These are phyloP conservation scores for Cryptocephalus moraei DNA, from an alignment of 2,888 invertebrate species.

Conservation along the genomic window DNA sequence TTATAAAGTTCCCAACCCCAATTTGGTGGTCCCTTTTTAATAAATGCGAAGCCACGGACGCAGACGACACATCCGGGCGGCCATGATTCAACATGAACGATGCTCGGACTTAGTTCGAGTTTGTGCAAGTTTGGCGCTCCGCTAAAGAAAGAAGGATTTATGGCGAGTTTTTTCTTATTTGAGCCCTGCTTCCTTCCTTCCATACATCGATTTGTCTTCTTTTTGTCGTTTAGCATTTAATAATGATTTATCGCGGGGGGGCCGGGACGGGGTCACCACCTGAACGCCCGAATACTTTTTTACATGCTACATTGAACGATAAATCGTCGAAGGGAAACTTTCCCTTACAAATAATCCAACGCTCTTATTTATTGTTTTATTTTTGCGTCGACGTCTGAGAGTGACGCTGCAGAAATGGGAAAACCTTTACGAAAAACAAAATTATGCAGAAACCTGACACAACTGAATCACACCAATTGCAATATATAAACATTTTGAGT, in stretches of 20 bases:
- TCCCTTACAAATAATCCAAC: too few species aligned
- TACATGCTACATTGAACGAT: conserved; percentile 10
- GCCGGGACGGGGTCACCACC: conserved; percentile 23
- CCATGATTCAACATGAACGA: conserved; percentile 40
- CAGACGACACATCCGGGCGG: conserved; percentile 33
- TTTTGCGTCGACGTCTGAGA: too few species aligned
- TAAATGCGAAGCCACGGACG: conserved; percentile 35
- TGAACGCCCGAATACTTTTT: conserved; percentile 16
- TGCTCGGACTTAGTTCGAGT: conserved; percentile 38
- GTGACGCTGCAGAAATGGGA: too few species aligned
- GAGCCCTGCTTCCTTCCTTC: conserved; percentile 32
- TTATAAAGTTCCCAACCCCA: neutral
- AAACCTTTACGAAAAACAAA: too few species aligned
- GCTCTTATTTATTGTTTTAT: too few species aligned
- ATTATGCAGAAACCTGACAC: too few species aligned
- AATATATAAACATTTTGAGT: too few species aligned
- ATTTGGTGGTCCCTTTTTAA: conserved; percentile 15
- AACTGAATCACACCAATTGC: too few species aligned
- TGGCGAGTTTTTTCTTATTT: conserved; percentile 32
- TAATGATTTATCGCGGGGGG: conserved; percentile 32
- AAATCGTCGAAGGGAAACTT: neutral
- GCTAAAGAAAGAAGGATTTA: conserved; percentile 38
- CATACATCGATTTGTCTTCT: conserved; percentile 39
- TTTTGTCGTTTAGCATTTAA: conserved; percentile 39
- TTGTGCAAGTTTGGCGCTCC: conserved; percentile 36